Base-by-base conservation (phyloP, 2,888 invertebrate genomes). In the Sericinus montela region DNA sequence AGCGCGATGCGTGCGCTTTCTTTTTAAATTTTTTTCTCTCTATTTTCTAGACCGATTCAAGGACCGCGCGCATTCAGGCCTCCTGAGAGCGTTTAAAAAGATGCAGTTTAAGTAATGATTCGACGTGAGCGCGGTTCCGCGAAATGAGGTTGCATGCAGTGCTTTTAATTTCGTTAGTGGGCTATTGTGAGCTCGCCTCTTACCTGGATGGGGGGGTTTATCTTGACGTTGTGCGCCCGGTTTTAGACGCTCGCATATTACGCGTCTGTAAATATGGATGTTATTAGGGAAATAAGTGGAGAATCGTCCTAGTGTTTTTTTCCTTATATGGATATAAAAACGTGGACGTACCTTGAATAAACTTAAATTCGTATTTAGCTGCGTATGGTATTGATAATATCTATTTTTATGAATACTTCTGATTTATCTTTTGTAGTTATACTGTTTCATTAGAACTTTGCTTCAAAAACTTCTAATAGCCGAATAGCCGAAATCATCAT, bases 101-200 rank as follows among this genome's bases (percentile, higher is more conserved):
- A 85, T 75, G 73, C 63, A 74, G 73, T 76, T 74, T 85, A 85
- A 87, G 86, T 86, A 87, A 87, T 87, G 85, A 84, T 79, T 67
- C 75, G 73, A 67, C 69, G 47, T 59, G 56, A 67, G 63, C 64
- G 63, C 60, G 57, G 61, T 59, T 61, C 55, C 55, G 57, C 55
- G 55, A 58, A 63, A 63, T 60, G 65, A 63, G 63, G 64, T 60
- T 63, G 64, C 61, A 63, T 57, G 61, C 55, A 34, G 59, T 58
- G 56, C 50, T 65, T 75, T 75, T 74, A 73, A 74, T 75, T 75
- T 72, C 60, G 75, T 73, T 71, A 75, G 73, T 74, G 75, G 65
- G 63, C 65, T 63, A 67, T 69, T 69, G 70, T 70, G 60, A 48
- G 53, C 56, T 40, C 48, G 37, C 48, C 50, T 45, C 50, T 50